Conservation (phyloP, 2,113 vertebrate genomes). For the Leucoraja erinaceus region DNA sequence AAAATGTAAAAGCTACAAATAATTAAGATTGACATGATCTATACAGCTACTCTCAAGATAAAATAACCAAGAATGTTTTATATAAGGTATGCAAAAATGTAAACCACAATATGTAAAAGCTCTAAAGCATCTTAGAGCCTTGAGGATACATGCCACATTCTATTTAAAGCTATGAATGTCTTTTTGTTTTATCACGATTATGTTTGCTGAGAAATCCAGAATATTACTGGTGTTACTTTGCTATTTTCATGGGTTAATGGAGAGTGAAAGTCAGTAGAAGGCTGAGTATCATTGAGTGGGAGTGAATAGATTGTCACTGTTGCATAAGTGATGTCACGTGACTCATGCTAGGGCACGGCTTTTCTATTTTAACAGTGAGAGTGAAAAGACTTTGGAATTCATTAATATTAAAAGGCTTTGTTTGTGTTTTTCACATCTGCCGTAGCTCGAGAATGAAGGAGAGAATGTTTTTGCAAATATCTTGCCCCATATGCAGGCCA, state of each 20-base stretch:
- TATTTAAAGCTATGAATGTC: not conserved
- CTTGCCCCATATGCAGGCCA: not conserved
- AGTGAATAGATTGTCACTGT: constrained; percentile 20
- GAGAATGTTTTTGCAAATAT: not conserved
- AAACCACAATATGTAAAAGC: not conserved
- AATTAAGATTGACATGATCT: not conserved
- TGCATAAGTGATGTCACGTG: constrained; percentile 22
- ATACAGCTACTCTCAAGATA: too few relatives aligned
- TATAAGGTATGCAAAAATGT: not conserved
- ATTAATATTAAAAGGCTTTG: not conserved
- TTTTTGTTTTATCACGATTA: not conserved
- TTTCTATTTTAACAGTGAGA: not conserved
- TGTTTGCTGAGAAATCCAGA: not conserved
- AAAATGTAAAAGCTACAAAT: not conserved
- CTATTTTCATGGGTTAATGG: not conserved
- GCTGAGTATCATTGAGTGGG: constrained; percentile 16
- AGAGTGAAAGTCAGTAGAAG: constrained; percentile 14
- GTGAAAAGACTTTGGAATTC: not conserved
- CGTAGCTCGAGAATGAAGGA: not conserved
- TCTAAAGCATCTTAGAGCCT: not conserved
- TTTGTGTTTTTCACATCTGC: constrained; percentile 1
- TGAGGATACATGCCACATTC: not conserved
- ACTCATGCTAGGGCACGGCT: not conserved
- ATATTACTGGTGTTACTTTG: not conserved
- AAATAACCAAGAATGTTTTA: not conserved